Base-by-base conservation (phyloP, 2,797 vertebrate species). In the Gallinago nigripennis region DNA sequence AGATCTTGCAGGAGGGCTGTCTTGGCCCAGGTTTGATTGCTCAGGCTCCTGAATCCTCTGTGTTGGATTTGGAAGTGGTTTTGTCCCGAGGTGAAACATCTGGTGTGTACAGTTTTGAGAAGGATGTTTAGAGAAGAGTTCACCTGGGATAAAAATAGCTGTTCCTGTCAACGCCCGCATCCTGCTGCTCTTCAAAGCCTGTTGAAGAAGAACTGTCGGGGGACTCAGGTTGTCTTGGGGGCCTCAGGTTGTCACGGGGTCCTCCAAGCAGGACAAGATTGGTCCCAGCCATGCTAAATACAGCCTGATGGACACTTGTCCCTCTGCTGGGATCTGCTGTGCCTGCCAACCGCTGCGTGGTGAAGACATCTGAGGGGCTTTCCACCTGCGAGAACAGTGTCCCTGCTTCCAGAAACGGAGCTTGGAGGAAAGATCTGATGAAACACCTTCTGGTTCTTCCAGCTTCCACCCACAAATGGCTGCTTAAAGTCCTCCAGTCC, bases 331-430 rank as follows among this genome's bases (percentile, higher is more conserved):
- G 63, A 23, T 41, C 72, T 54, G 60, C 73, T n/a, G 35, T 28
- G 39, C 12, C 30, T 53, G 35, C 61, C 45, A 8, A 3, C 18
- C 1, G 8, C 53, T 61, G 1, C 4, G 1, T 6, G 33, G 4
- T 20, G 37, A 53, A 60, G 70, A 37, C n/a, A 25, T 20, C 14
- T 1, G 2, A 24, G n/a, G 51, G n/a, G 13, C 33, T 53, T 77
- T 12, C 61, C 46, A 35, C 12, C 31, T 60, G 45, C 8, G 1
- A 5, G 19, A 70, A 9, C 21, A 30, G 46, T 5, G 0, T 53
- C 75, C 73, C 57, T 41, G 53, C 64, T 43, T 57, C 58, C 68
- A 9, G 33, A 4, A 15, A 5, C 13, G 12, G 11, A 63, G 11
- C 31, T 35, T 16, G 50, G 57, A 46, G 63, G n/a, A 15, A 48